These are phyloP conservation scores for Engystomops pustulosus DNA, from an alignment of 2,113 vertebrate genomes.

Conservation along the genomic window DNA sequence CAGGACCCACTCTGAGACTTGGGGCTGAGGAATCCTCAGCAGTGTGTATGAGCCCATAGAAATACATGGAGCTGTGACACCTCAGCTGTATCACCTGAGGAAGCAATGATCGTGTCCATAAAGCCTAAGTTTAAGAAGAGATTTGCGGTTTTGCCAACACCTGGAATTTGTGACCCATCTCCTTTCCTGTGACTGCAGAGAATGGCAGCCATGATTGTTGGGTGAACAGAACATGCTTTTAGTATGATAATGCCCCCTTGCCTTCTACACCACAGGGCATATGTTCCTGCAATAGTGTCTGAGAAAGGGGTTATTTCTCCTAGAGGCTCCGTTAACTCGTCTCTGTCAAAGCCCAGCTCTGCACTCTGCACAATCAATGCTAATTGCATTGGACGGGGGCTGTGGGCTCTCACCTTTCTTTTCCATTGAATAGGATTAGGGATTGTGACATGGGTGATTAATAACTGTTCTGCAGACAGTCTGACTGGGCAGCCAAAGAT, in stretches of 20 bases:
- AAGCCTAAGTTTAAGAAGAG: background rate
- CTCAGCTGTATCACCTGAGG: too few relatives aligned
- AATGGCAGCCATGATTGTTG: slow-evolving; percentile 5
- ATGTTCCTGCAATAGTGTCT: slow-evolving; percentile 55
- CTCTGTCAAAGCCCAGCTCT: slow-evolving; percentile 70
- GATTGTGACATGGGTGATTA: slow-evolving; percentile 96
- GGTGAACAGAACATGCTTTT: slow-evolving; percentile 40
- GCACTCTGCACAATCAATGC: slow-evolving; percentile 75
- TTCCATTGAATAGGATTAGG: slow-evolving; percentile 92
- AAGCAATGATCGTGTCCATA: too few relatives aligned
- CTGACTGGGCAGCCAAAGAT: slow-evolving; percentile 86
- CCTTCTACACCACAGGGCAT: slow-evolving; percentile 55
- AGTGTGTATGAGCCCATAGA: too few relatives aligned
- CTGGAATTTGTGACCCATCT: slow-evolving; percentile 25
- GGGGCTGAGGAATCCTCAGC: too few relatives aligned
- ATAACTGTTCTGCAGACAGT: slow-evolving; percentile 90
- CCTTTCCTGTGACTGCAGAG: background rate
- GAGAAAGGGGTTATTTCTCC: slow-evolving; percentile 59
- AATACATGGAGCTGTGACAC: too few relatives aligned
- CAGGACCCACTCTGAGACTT: too few relatives aligned
- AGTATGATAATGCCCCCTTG: slow-evolving; percentile 52
- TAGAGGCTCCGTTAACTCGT: slow-evolving; percentile 68
- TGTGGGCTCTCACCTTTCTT: slow-evolving; percentile 89
- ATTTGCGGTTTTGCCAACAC: background rate
- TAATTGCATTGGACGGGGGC: slow-evolving; percentile 77